Evolutionary conservation across 2,797 vertebrate genomes (phyloP), one percentile per base, ranked within the genome.

Genomic region (Amblyopsis hoosieri): DNA sequence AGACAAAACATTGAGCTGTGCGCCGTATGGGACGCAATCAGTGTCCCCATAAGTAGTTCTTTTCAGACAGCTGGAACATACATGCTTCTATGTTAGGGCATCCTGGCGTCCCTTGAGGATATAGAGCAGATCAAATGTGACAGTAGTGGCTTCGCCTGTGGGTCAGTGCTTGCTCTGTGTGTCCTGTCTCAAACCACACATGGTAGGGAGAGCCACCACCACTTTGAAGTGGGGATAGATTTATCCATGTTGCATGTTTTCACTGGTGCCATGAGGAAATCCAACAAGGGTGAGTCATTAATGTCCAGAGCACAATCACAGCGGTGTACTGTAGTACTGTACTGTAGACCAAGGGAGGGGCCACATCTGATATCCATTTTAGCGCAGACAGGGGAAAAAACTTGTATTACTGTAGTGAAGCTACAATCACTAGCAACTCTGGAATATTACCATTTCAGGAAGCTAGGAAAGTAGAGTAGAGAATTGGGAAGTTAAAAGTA

Each of bases 341-440:
- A 45, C 57, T 65, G 52, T 58, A 53, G 75, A 61, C 63, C 54
- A 55, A 58, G 68, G 75, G 73, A 80, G 49, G 70, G 52, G 31
- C 69, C 73, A 75, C 86, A 82, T 88, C 72, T 84, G 87, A 89
- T 79, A 73, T 67, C 67, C 59, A 82, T 87, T 87, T 80, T 3
- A 67, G 66, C 67, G 50, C 11, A n/a, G 71, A 55, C 62, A 69
- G 62, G 74, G 75, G 81, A 84, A 81, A 78, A 80, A 58, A 70
- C 59, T 72, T 80, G 60, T 71, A 62, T 71, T 58, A 23, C 14
- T 69, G 64, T 42, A 68, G 45, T 14, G 49, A 71, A 67, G 77
- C 80, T 78, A 66, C 74, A 51, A 19, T 57, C 33, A 56, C 10
- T 56, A 33, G 14, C 8, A 12, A 56, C n/a, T 64, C 9, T 0